Percentiles rank a stretch among this genome's conserved stretches.
Evolutionary conservation across 1,140 invertebrate species (phyloP).

Genomic region (Diachasmimorpha longicaudata): DNA sequence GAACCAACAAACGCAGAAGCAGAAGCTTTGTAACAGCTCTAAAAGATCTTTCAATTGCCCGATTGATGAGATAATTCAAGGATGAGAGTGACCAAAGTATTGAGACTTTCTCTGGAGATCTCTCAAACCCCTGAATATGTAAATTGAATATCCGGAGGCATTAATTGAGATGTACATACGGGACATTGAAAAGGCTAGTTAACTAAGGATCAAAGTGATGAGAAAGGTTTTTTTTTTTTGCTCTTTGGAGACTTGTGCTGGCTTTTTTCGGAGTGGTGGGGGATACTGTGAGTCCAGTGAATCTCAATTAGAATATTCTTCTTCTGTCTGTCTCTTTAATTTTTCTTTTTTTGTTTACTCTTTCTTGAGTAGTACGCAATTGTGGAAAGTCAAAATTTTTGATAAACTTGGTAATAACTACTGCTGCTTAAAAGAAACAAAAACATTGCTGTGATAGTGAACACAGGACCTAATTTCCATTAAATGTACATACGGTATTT

Average conservation of each 20-base stretch:
- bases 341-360: conserved; percentile 11
- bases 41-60: background rate
- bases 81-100: conserved; percentile 39
- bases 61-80: too few relatives aligned
- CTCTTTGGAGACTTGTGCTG: conserved; percentile 27
- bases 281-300: conserved; percentile 44
- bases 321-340: conserved; percentile 13
- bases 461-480: conserved; percentile 56
- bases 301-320: conserved; percentile 35
- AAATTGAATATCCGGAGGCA: conserved; percentile 16
- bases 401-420: background rate
- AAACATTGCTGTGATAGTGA: conserved; percentile 59
- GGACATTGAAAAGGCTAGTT: background rate
- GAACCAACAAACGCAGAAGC: background rate
- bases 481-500: conserved; percentile 1
- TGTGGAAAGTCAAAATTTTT: background rate
- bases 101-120: conserved; percentile 39
- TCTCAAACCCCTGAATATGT: conserved; percentile 11
- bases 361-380: conserved; percentile 18
- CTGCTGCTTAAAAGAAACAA: conserved; percentile 42
- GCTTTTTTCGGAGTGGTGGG: conserved; percentile 51
- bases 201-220: conserved; percentile 10
- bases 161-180: conserved; percentile 46
- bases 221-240: conserved; percentile 1
- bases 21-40: background rate